phyloP scores from a whole-genome alignment of 2,113 vertebrate species.

The Ceratotherium simum region DNA sequence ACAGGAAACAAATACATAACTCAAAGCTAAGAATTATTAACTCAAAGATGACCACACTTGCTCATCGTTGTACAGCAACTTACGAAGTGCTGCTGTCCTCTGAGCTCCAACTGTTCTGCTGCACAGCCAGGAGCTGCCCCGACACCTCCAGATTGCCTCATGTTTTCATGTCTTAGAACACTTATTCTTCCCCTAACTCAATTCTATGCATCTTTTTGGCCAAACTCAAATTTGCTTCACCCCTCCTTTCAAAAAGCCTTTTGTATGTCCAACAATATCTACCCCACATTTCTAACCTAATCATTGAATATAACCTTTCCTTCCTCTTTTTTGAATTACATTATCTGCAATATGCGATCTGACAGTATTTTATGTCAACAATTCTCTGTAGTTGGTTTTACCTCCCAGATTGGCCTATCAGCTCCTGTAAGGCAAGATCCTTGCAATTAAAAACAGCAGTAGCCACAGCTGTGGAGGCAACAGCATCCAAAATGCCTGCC shows the following conservation, averaged over 20 bases:
- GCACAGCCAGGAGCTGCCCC: neutral
- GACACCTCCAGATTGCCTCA: too few species aligned
- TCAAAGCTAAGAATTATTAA: neutral
- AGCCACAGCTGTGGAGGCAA: too few species aligned
- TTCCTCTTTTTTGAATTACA: neutral
- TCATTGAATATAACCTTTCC: neutral
- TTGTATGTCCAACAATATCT: neutral
- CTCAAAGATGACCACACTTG: neutral
- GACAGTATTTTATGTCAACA: fast-evolving
- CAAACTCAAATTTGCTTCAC: neutral
- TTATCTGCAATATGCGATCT: fast-evolving
- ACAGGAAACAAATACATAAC: neutral
- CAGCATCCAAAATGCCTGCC: fast-evolving
- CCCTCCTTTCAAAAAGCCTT: neutral
- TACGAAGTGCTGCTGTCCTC: too few species aligned
- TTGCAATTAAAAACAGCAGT: neutral
- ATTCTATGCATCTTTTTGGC: neutral
- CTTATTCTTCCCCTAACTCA: neutral
- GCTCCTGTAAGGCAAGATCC: neutral
- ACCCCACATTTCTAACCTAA: neutral
- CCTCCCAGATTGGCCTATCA: neutral
- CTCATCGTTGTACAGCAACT: fast-evolving
- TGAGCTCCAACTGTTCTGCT: fast-evolving
- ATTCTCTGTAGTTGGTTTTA: neutral
- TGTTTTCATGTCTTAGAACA: neutral